phyloP scores from a whole-genome alignment of 2,113 vertebrate species.

The Eubucco bourcierii region DNA sequence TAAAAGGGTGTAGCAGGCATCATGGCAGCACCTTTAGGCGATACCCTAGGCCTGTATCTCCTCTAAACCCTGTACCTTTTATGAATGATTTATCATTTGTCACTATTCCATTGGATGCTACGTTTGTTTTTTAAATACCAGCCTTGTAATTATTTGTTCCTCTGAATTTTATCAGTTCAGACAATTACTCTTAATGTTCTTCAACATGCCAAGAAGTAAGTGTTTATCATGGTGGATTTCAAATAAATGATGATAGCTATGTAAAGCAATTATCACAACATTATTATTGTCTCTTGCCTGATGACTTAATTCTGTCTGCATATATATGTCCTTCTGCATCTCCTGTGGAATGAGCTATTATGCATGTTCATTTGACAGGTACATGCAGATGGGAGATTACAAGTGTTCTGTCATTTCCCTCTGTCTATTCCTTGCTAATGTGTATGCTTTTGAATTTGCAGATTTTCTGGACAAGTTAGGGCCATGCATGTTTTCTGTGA shows the following conservation, averaged over 20 bases:
- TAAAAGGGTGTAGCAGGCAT: neutral
- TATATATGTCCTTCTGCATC: neutral
- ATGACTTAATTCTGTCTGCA: neutral
- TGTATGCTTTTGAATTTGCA: neutral
- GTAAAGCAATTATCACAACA: neutral
- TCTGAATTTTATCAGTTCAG: neutral
- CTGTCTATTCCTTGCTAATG: neutral
- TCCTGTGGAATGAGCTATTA: neutral
- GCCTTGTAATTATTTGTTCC: neutral
- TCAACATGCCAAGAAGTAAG: neutral
- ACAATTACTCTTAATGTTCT: neutral
- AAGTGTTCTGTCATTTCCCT: neutral
- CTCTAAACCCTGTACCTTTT: neutral
- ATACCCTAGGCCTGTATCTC: neutral
- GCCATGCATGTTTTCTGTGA: neutral
- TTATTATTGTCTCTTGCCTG: neutral
- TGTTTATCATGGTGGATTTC: neutral
- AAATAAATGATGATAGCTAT: neutral
- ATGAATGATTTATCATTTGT: neutral
- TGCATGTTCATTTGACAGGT: neutral
- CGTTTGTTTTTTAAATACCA: neutral
- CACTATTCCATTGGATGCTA: neutral
- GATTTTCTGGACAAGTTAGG: neutral
- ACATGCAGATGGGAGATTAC: neutral
- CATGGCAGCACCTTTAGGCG: neutral